These are phyloP conservation scores for Ctenomys sociabilis DNA, from an alignment of 2,113 vertebrate genomes.

Conservation along the genomic window DNA sequence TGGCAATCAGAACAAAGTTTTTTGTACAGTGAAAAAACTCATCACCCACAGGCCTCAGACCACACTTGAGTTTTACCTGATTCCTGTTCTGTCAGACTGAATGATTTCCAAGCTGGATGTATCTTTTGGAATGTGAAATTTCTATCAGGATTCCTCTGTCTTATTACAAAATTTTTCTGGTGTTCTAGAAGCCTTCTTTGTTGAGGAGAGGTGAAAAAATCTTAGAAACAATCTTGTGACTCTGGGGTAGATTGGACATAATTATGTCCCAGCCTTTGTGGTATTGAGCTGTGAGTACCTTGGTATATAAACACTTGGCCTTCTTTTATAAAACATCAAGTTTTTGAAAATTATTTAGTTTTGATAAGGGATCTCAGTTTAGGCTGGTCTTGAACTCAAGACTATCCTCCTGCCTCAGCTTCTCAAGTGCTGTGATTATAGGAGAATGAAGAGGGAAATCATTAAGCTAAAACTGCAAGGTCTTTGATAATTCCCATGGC, in stretches of 20 bases:
- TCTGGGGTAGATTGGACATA: neutral
- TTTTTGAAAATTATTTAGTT: neutral
- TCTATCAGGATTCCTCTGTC: neutral
- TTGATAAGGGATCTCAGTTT: neutral
- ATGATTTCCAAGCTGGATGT: neutral
- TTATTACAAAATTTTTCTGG: neutral
- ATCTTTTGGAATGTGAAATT: conserved; percentile 27
- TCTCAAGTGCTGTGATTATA: neutral
- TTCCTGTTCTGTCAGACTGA: neutral
- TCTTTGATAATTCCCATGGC: neutral
- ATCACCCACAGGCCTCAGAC: neutral
- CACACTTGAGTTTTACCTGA: neutral
- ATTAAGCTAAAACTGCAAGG: neutral
- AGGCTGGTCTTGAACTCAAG: neutral
- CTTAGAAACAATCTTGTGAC: neutral
- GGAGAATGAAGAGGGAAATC: neutral
- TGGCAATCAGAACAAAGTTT: neutral
- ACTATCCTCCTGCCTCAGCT: neutral
- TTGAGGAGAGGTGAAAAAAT: conserved; percentile 6
- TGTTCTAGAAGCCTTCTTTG: conserved; percentile 8
- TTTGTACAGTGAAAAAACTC: neutral
- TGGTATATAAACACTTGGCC: neutral
- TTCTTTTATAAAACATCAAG: conserved; percentile 5
- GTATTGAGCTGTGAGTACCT: neutral
- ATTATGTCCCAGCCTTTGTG: neutral